phyloP scores from a whole-genome alignment of 2,888 invertebrate genomes.

The Hesperia comma region DNA sequence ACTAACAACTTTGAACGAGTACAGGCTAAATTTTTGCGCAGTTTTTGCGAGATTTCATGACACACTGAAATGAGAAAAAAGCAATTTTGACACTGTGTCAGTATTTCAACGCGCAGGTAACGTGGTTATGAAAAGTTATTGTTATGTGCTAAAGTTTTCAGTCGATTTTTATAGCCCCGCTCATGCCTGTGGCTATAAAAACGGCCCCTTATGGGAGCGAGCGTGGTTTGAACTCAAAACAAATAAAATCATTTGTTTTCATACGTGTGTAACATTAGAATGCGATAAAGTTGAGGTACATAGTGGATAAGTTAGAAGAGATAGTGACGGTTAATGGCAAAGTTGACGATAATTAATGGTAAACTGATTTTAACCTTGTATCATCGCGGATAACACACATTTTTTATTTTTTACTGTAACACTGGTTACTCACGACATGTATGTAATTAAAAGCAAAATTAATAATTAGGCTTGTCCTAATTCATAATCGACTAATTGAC shows the following conservation, averaged over 20 bases:
- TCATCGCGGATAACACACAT: no score
- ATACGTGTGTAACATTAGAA: neutral
- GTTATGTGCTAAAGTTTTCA: constrained; percentile 8
- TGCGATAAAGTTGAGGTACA: neutral
- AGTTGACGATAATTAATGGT: no score
- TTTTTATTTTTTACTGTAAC: no score
- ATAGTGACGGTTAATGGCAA: no score
- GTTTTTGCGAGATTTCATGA: constrained; percentile 5
- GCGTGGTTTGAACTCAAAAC: neutral
- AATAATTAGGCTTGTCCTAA: no score
- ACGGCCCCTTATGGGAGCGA: neutral
- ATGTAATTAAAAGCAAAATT: no score
- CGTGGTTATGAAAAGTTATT: constrained; percentile 10
- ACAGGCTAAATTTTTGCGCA: constrained; percentile 3
- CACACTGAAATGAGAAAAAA: constrained; percentile 7
- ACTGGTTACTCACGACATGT: no score
- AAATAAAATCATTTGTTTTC: neutral
- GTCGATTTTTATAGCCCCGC: constrained; percentile 1
- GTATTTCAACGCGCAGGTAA: neutral
- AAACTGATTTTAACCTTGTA: no score
- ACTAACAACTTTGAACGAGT: neutral
- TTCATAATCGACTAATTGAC: no score
- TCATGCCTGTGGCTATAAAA: constrained; percentile 3
- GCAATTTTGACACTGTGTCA: constrained; percentile 11
- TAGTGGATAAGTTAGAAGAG: no score